phyloP scores from a whole-genome alignment of 2,888 invertebrate species.

The Hydrotaea diabolus region DNA sequence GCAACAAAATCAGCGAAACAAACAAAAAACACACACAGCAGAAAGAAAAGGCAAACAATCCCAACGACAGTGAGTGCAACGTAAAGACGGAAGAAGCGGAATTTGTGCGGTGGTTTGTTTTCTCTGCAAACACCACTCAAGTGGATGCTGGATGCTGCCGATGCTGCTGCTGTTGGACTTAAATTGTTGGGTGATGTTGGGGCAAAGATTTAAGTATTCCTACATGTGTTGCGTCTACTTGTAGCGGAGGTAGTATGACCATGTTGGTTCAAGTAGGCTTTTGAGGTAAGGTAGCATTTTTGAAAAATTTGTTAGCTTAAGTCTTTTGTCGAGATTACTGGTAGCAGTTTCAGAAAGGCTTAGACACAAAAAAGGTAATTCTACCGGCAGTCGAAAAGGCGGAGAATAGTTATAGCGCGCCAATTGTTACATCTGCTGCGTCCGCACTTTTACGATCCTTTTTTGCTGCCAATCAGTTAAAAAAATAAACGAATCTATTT shows the following conservation, averaged over 20 bases:
- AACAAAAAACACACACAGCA: neutral
- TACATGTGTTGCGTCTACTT: neutral
- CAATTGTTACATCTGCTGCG: too few relatives aligned
- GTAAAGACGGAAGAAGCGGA: neutral
- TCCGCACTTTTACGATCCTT: too few relatives aligned
- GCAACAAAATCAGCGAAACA: neutral
- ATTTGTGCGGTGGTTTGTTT: constrained; percentile 6
- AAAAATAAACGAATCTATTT: too few relatives aligned
- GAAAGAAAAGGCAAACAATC: constrained; percentile 16
- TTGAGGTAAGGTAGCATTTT: too few relatives aligned
- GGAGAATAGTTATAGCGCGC: too few relatives aligned
- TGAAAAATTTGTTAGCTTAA: too few relatives aligned
- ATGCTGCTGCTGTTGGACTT: neutral
- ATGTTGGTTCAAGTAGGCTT: neutral
- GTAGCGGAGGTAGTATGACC: neutral
- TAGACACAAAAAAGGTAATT: too few relatives aligned
- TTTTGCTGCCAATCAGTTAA: too few relatives aligned
- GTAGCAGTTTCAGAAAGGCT: too few relatives aligned
- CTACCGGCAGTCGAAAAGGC: too few relatives aligned
- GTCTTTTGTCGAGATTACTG: too few relatives aligned
- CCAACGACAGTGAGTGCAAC: neutral
- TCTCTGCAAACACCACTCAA: neutral
- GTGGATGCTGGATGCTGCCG: constrained; percentile 11
- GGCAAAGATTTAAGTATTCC: neutral
- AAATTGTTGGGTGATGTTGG: constrained; percentile 22